A percentile compares a stretch with the other conserved stretches of the same genome.
Conservation (phyloP, 2,888 invertebrate genomes). For the Drosophila fungiperda region DNA sequence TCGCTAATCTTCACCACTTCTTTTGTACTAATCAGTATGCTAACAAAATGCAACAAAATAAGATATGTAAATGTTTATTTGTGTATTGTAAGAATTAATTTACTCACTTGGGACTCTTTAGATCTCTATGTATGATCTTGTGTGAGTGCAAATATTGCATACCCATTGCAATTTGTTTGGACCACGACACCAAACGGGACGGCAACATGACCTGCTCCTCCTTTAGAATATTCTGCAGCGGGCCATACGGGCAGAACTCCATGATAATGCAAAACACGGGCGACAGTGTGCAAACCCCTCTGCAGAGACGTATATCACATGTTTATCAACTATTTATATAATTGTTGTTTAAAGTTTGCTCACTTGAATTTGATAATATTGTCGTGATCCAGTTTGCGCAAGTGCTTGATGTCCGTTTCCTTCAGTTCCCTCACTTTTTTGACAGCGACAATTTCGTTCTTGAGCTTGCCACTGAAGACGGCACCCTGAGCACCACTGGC, state of each 20-base stretch:
- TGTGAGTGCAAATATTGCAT: constrained; percentile 98
- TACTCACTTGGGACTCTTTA: constrained; percentile 99
- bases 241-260: constrained; percentile 99
- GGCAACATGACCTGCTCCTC: constrained; percentile 94
- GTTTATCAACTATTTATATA: not conserved
- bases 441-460: constrained; percentile 95
- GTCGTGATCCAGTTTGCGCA: constrained; percentile 96
- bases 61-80: not conserved
- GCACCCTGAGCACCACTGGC: constrained; percentile 98
- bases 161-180: constrained; percentile 97
- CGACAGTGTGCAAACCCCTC: constrained; percentile 96
- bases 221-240: constrained; percentile 95
- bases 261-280: constrained; percentile 98
- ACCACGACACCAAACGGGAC: constrained; percentile 95
- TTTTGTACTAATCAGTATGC: constrained; percentile 93
- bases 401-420: constrained; percentile 96
- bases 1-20: constrained; percentile 97
- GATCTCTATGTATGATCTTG: constrained; percentile 98
- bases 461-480: constrained; percentile 94
- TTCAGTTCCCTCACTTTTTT: constrained; percentile 97
- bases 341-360: constrained; percentile 47
- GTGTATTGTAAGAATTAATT: not conserved
- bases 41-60: constrained; percentile 79
- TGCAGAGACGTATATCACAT: constrained; percentile 81
- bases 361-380: constrained; percentile 92